phyloP scores from a whole-genome alignment of 2,113 vertebrate species.

The Miniopterus natalensis region DNA sequence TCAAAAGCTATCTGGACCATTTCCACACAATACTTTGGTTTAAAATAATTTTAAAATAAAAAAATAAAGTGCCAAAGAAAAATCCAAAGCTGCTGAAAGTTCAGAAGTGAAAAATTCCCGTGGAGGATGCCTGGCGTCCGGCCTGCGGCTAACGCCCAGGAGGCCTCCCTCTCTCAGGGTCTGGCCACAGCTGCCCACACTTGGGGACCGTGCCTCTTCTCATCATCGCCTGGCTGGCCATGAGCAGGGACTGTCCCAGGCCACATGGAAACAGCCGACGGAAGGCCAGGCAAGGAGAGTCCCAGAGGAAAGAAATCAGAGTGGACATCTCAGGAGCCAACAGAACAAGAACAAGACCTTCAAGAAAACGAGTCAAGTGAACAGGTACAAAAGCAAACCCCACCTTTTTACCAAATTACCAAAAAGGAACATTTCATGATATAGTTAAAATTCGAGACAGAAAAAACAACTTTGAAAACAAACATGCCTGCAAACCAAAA shows the following conservation, averaged over 20 bases:
- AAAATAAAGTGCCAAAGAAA: not conserved
- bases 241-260: too few species aligned
- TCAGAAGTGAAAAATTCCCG: not conserved
- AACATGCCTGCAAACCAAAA: not conserved
- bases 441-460: not conserved
- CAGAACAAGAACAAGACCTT: not conserved
- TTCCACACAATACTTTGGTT: not conserved
- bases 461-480: not conserved
- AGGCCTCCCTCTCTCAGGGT: not conserved
- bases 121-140: not conserved
- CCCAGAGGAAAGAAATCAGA: not conserved
- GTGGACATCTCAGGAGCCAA: not conserved
- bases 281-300: not conserved
- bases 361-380: not conserved
- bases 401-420: not conserved
- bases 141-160: too few species aligned
- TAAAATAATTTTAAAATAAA: not conserved
- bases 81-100: not conserved
- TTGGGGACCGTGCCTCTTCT: not conserved
- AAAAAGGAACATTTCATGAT: not conserved
- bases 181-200: rapidly evolving
- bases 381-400: not conserved
- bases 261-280: not conserved
- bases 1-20: not conserved
- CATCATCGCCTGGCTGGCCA: not conserved